These are phyloP conservation scores for Esox niger DNA, from an alignment of 2,113 vertebrate genomes.

Conservation along the genomic window DNA sequence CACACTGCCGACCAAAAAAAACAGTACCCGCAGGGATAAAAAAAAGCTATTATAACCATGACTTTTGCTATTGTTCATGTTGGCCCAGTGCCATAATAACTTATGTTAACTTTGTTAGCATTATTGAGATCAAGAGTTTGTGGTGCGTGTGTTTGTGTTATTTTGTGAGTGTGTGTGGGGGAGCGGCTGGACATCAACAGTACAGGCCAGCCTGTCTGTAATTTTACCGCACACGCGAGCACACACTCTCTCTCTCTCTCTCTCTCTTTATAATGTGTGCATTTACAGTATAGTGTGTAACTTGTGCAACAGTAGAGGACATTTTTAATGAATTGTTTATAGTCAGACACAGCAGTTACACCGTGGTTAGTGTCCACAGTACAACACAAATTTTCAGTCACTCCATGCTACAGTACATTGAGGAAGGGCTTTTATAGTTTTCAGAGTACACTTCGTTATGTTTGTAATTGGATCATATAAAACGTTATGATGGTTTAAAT, in stretches of 20 bases:
- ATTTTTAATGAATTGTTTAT: background rate
- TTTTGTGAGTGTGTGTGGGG: background rate
- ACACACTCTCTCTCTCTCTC: too few relatives aligned
- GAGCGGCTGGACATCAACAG: too few relatives aligned
- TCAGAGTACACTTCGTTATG: too few relatives aligned
- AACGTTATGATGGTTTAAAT: too few relatives aligned
- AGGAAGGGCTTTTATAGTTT: too few relatives aligned
- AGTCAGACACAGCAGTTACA: background rate
- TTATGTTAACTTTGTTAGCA: slow-evolving; percentile 51
- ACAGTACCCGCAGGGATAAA: slow-evolving; percentile 58
- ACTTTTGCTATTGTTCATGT: slow-evolving; percentile 60
- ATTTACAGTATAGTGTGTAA: slow-evolving; percentile 18
- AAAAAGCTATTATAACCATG: slow-evolving; percentile 66
- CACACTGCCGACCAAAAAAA: slow-evolving; percentile 64
- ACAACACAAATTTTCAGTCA: too few relatives aligned
- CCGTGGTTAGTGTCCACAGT: too few relatives aligned
- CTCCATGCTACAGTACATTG: too few relatives aligned
- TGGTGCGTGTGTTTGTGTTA: background rate
- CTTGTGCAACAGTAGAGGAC: slow-evolving; percentile 8
- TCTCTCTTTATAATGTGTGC: slow-evolving; percentile 1
- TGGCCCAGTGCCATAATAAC: slow-evolving; percentile 35
- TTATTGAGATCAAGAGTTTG: slow-evolving; percentile 44
- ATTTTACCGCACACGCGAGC: slow-evolving; percentile 32
- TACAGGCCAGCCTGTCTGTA: slow-evolving; percentile 65
- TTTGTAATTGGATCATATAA: too few relatives aligned